A percentile compares a stretch with the other conserved stretches of the same genome.
These are phyloP conservation scores for Orussus abietinus DNA, from an alignment of 1,140 invertebrate species.

Conservation along the genomic window DNA sequence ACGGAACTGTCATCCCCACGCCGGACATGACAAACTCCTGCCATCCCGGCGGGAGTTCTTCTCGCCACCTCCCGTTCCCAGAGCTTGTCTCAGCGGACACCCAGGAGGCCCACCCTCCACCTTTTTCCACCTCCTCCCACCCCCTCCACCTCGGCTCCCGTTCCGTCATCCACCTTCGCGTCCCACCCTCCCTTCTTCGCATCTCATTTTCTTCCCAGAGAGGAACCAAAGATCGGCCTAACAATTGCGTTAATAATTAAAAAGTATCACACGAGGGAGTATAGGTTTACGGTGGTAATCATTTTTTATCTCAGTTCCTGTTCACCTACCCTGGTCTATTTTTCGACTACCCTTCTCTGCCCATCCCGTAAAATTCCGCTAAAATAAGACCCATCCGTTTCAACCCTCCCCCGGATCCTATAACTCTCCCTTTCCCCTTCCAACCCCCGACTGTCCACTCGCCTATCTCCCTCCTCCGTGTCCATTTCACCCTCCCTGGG, in stretches of 20 bases:
- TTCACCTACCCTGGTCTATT: constrained; percentile 15
- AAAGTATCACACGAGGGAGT: too few species aligned
- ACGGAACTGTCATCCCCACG: constrained; percentile 42
- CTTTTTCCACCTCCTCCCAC: constrained; percentile 18
- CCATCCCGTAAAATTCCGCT: too few species aligned
- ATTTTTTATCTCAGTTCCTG: constrained; percentile 14
- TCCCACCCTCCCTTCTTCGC: too few species aligned
- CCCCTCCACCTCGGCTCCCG: constrained; percentile 8
- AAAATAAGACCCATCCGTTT: constrained; percentile 13
- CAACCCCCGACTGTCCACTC: constrained; percentile 38
- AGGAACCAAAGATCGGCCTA: too few species aligned
- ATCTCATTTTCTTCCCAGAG: too few species aligned
- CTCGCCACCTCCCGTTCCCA: constrained; percentile 8
- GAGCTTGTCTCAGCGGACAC: constrained; percentile 7
- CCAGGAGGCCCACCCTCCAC: constrained; percentile 4
- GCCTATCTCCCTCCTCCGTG: too few species aligned
- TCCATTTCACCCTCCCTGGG: too few species aligned
- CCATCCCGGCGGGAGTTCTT: too few species aligned
- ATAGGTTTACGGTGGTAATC: too few species aligned
- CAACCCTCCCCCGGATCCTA: constrained; percentile 7
- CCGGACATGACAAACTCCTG: constrained; percentile 42
- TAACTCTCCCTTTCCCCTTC: constrained; percentile 24
- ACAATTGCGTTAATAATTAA: too few species aligned
- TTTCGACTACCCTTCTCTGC: too few species aligned
- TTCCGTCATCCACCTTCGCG: too few species aligned